Evolutionary conservation across 2,113 vertebrate species (phyloP), one percentile per base, ranked within the genome.

Genomic region (Sebastes fasciatus): DNA sequence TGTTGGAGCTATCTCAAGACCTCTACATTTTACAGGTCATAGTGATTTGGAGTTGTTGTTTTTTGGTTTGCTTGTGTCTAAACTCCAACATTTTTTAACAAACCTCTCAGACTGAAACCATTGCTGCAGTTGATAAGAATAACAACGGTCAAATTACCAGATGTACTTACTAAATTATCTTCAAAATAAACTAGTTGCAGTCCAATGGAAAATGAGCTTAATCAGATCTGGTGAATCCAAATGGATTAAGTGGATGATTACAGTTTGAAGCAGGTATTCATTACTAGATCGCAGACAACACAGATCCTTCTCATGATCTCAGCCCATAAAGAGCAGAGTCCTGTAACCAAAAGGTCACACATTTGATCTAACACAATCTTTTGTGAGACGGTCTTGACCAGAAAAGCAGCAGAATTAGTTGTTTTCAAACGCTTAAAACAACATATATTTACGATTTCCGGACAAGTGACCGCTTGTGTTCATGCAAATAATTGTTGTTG

Each of bases 181-280:
- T 13, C 16, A 57, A 52, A 72, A 62, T 51, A 54, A 84, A 81
- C 57, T 57, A 43, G 74, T 64, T 26, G 17, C 65, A 9, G 75
- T 65, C 72, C 67, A 54, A 8, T 48, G 40, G 77, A 77, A 78
- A 74, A 73, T 11, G 67, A 69, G 67, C 3, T 6, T 71, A 81
- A 84, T 89, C 60, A 40, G 16, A 75, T 86, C 60, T 49, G 69
- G 6, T 63, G 77, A 82, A 69, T 77, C 64, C 80, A 78, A 79
- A 79, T 81, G 77, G 80, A 81, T 83, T 84, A 71, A 86, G 69
- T 86, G 65, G 80, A 70, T 81, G 81, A 81, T 84, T 84, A 77
- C 17, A 78, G 49, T 71, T 81, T 81, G 26, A 60, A 51, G 79
- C 54, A 71, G 49, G 66, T 79, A 67, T 83, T 83, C 55, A 65